Conservation (phyloP, 2,113 vertebrate genomes). For the Entomyzon cyanotis region DNA sequence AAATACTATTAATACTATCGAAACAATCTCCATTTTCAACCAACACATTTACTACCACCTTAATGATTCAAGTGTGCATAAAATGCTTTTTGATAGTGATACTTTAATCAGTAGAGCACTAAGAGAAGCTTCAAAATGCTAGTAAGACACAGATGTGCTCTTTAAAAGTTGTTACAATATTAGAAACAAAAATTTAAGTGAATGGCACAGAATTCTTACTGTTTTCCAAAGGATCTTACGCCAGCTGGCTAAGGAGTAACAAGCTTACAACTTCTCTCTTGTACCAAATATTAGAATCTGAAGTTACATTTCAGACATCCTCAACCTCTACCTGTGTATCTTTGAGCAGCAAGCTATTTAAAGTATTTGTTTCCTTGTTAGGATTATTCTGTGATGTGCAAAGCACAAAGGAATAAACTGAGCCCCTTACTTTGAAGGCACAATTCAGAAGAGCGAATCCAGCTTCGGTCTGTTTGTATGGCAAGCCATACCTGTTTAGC, state of each 20-base stretch:
- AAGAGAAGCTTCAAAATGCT: neutral
- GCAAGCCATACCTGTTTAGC: conserved; percentile 56
- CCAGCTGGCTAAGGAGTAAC: neutral
- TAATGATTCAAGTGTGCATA: neutral
- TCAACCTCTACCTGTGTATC: neutral
- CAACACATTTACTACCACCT: neutral
- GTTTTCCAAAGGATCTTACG: neutral
- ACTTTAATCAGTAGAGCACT: neutral
- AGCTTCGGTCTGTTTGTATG: conserved; percentile 58
- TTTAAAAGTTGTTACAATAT: neutral
- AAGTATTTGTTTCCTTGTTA: neutral
- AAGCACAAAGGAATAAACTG: conserved; percentile 59
- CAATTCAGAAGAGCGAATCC: conserved; percentile 57
- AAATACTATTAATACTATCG: neutral
- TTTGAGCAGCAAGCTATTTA: conserved; percentile 4
- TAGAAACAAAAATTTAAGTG: neutral
- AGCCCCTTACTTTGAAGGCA: conserved; percentile 56
- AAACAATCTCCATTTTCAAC: neutral
- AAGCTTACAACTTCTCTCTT: neutral
- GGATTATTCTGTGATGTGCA: conserved; percentile 36
- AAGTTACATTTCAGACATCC: neutral
- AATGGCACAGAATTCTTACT: neutral
- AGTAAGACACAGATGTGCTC: neutral
- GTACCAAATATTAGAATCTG: neutral
- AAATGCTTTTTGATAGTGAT: neutral